Evolutionary conservation across 2,797 vertebrate genomes (phyloP), one percentile per base, ranked within the genome.

Genomic region (Salarias fasciatus): DNA sequence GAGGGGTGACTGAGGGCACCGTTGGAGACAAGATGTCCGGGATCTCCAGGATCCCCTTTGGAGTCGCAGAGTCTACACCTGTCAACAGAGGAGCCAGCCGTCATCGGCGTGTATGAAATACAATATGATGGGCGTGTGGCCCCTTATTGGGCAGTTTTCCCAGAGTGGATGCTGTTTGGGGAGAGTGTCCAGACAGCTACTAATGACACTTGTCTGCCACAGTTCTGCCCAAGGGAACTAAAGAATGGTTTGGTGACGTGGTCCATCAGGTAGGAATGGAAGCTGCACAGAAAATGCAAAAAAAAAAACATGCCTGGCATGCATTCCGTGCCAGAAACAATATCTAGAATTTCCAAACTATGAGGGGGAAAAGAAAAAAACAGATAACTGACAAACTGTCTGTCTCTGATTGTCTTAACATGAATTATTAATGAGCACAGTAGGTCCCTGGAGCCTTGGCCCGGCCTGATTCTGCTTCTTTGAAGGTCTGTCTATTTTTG

Each of bases 351-450:
- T 79, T 84, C 80, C 69, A 75, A 72, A 76, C 68, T 24, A 15
- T 15, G n/a, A 40, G 38, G 6, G 2, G 6, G 33, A 2, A 33
- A 33, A 35, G 5, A 77, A 68, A 79, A 75, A 73, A 83, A 73
- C 61, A 86, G 77, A 71, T 79, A 84, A 88, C 85, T 91, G 90
- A 91, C 88, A 91, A 84, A 78, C 75, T 87, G 83, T 86, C 86
- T 82, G 68, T 77, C 63, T 87, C 56, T 73, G 72, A 87, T 88
- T 89, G 83, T 79, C 52, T 75, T 68, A 54, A 53, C 40, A 69
- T 93, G 87, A 90, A 93, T 92, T 89, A 89, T 91, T 90, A 88
- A 92, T 87, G 54, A 55, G 36, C 12, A 73, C 66, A 43, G 41
- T 45, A 50, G 61, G 81, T 85, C 71, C 81, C 63, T 60, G 62